Evolutionary conservation across 2,797 vertebrate species (phyloP), one percentile per base, ranked within the genome.

Genomic region (Bradypodion pumilum): DNA sequence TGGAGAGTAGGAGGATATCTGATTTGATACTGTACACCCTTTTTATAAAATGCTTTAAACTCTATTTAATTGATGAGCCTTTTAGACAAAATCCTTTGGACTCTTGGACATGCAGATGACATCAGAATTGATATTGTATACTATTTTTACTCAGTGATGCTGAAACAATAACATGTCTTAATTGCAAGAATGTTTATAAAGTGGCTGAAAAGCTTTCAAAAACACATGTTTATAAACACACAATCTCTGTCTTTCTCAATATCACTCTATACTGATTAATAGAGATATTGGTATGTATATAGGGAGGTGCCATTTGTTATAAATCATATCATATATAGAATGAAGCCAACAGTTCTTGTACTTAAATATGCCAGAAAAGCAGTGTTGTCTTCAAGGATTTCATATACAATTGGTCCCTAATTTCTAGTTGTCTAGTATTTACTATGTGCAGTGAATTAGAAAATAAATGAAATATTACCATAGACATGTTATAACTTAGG

Each of bases 301-400:
- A 83, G 84, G 19, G 80, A 15, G 21, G 83, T 72, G 40, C 12
- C 77, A 81, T 85, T 49, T 80, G 86, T 85, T 79, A 60, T 70
- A 19, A 37, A 49, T 37, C 16, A 65, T n/a, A 13, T 70, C 78
- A 35, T 66, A 16, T 2, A 83, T 84, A 76, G 72, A 80, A n/a
- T 79, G 15, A 85, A 85, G 5, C 25, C 49, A 90, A 78, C 37
- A 37, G 59, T 79, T 81, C 86, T 49, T 46, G 74, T 87, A 90
- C 86, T 94, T 94, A 93, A 93, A 94, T 88, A 93, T 86, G 70
- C 87, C 93, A 92, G 91, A 91, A 92, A 91, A 87, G 85, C 89
- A 89, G 88, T 86, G 73, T 73, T 7, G 63, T 89, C 92, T 90
- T 89, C 82, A 90, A 90, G 83, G 87, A 87, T 88, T 92, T 91